Conservation (phyloP, 2,797 vertebrate species). For the Buceros bicornis region DNA sequence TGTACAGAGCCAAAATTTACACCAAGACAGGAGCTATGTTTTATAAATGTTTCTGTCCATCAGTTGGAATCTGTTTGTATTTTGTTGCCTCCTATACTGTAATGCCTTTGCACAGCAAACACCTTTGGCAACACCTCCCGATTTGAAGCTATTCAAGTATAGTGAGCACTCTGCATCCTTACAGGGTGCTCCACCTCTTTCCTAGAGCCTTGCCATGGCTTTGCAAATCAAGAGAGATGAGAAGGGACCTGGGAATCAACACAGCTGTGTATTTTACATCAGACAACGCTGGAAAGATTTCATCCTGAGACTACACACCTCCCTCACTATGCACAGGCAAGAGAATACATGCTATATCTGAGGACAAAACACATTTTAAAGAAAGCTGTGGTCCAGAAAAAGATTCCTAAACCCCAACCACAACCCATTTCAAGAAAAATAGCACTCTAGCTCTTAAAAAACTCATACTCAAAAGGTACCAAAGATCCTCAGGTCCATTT, state of each 20-base stretch:
- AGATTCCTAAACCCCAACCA: neutral
- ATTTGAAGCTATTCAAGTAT: neutral
- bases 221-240: constrained; percentile 1
- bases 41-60: neutral
- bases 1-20: neutral
- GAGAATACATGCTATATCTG: neutral
- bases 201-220: neutral
- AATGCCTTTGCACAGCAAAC: neutral
- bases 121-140: neutral
- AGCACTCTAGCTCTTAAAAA: neutral
- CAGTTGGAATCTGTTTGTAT: neutral
- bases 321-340: neutral
- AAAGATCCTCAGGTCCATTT: neutral
- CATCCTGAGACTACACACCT: neutral
- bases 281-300: neutral
- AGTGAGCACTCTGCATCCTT: neutral
- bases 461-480: neutral
- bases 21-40: neutral
- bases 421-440: neutral
- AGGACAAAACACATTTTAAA: neutral
- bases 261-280: neutral
- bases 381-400: neutral
- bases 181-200: neutral
- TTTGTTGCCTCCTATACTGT: neutral
- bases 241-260: neutral